phyloP scores from a whole-genome alignment of 2,113 vertebrate genomes.

The Paralichthys olivaceus region DNA sequence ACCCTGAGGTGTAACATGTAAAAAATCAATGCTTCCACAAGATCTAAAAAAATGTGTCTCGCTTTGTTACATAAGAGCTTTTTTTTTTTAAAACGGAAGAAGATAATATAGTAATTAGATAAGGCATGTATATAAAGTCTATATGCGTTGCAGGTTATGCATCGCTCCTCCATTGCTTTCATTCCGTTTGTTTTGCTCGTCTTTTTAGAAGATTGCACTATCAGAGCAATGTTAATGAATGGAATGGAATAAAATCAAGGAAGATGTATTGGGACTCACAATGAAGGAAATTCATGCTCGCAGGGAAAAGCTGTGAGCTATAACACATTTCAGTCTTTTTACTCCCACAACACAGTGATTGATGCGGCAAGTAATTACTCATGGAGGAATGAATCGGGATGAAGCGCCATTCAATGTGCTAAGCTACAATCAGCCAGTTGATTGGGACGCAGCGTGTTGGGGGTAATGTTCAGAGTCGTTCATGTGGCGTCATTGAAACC shows the following conservation, averaged over 20 bases:
- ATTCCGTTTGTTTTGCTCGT: no score
- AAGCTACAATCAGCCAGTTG: not conserved
- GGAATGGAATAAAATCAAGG: not conserved
- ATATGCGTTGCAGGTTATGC: no score
- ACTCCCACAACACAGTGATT: no score
- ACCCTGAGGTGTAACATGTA: not conserved
- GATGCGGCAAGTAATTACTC: no score
- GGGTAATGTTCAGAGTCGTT: not conserved
- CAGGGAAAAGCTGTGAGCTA: not conserved
- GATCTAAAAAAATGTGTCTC: not conserved
- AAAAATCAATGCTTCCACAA: slow-evolving; percentile 14
- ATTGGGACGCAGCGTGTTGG: not conserved
- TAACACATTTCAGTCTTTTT: not conserved
- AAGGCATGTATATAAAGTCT: no score
- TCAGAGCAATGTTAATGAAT: not conserved
- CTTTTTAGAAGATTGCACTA: not conserved
- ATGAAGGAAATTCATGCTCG: slow-evolving; percentile 3
- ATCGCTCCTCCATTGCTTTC: no score
- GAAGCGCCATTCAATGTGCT: no score
- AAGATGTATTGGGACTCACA: not conserved
- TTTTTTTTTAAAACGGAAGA: no score
- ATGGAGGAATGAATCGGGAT: no score
- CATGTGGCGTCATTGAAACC: not conserved
- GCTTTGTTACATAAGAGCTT: no score
- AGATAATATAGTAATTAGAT: no score